A percentile compares a stretch with the other conserved stretches of the same genome.
Conservation (phyloP, 2,888 invertebrate species). For the Oscheius sp. region DNA sequence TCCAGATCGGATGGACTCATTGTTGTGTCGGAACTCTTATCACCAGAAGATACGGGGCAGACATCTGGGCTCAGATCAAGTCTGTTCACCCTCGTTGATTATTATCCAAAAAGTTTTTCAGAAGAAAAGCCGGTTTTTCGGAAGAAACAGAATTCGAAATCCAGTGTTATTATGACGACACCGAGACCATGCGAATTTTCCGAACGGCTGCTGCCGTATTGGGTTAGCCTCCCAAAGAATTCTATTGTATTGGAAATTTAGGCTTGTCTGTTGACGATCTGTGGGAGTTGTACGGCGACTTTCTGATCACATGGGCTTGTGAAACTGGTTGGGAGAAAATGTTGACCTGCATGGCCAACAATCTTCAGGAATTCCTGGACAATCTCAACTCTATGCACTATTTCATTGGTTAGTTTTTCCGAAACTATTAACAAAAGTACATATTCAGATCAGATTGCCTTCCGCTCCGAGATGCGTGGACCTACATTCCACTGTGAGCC, state of each 20-base stretch:
- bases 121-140: constrained; percentile 60
- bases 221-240: constrained; percentile 38
- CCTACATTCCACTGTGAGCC: constrained; percentile 64
- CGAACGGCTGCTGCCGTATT: constrained; percentile 60
- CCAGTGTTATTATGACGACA: constrained; percentile 64
- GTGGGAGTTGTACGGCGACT: constrained; percentile 68
- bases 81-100: constrained; percentile 34
- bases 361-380: constrained; percentile 64
- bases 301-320: constrained; percentile 62
- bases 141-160: constrained; percentile 60
- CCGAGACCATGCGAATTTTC: constrained; percentile 67
- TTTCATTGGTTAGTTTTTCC: constrained; percentile 65
- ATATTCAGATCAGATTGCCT: constrained; percentile 62
- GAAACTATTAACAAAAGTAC: too few relatives aligned
- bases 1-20: constrained; percentile 70
- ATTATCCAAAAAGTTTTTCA: constrained; percentile 35
- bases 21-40: constrained; percentile 58
- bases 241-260: constrained; percentile 8
- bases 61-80: constrained; percentile 61
- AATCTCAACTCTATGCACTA: constrained; percentile 70
- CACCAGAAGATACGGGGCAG: constrained; percentile 58
- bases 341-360: constrained; percentile 64
- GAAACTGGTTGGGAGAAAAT: constrained; percentile 69
- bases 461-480: constrained; percentile 67
- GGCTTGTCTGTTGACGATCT: constrained; percentile 64